These are phyloP conservation scores for Callionymus lyra DNA, from an alignment of 2,113 vertebrate genomes.

Conservation along the genomic window DNA sequence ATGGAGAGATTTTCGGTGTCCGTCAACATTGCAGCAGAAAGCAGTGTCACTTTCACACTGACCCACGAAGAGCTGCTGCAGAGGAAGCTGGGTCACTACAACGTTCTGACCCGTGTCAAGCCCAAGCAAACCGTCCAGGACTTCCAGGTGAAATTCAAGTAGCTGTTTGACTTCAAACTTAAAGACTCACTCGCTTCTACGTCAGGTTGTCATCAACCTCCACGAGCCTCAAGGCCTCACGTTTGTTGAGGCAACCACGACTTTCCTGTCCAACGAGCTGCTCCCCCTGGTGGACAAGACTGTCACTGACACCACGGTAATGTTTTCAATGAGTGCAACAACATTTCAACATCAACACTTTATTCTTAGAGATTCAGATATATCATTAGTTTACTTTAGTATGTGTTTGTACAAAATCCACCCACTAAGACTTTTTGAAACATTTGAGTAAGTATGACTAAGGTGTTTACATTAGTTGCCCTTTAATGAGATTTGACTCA, in stretches of 20 bases:
- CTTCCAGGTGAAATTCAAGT: slow-evolving; percentile 16
- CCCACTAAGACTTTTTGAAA: too few relatives aligned
- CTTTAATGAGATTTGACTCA: too few relatives aligned
- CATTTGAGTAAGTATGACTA: too few relatives aligned
- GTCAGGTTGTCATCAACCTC: slow-evolving; percentile 76
- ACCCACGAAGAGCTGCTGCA: slow-evolving; percentile 86
- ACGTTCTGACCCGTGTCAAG: slow-evolving; percentile 81
- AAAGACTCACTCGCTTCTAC: not conserved
- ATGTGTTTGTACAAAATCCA: too few relatives aligned
- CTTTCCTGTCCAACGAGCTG: slow-evolving; percentile 76
- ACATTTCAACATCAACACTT: too few relatives aligned
- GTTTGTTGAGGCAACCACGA: slow-evolving; percentile 70
- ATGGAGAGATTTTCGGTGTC: slow-evolving; percentile 88
- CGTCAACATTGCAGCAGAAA: slow-evolving; percentile 74
- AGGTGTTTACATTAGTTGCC: too few relatives aligned
- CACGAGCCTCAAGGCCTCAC: slow-evolving; percentile 81
- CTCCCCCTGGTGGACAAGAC: slow-evolving; percentile 72
- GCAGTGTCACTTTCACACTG: slow-evolving; percentile 77
- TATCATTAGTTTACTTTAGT: too few relatives aligned
- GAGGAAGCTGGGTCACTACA: slow-evolving; percentile 74
- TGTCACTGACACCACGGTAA: slow-evolving; percentile 74
- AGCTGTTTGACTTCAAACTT: too few relatives aligned
- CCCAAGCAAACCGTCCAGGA: slow-evolving; percentile 78
- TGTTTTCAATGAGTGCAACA: not conserved
- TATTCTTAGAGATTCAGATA: too few relatives aligned